Base-by-base conservation (phyloP, 2,113 vertebrate species). In the Drymodes brunneopygia region DNA sequence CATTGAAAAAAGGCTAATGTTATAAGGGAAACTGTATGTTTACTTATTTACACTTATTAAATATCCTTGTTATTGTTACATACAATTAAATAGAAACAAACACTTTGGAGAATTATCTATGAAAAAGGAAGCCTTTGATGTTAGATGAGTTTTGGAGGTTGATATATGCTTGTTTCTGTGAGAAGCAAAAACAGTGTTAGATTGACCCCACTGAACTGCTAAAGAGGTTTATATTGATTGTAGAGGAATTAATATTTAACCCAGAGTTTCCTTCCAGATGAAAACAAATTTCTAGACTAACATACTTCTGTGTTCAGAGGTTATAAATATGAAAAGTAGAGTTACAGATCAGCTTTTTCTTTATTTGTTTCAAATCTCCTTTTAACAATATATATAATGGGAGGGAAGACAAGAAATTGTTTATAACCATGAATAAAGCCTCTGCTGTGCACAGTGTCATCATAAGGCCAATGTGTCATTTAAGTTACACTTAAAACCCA, bases 81-180 rank as follows among this genome's bases (percentile, higher is more conserved):
- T 80, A 91, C 82, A 90, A 87, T 27, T 40, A 5, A 84, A 71
- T 65, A 80, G 91, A 97, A 98, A 95, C 81, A 91, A 95, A 91
- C 81, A 64, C 77, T 94, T 97, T 90, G 81, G 95, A 81, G 11
- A 73, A 92, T 95, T 94, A 73, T 65, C 67, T 47, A 85, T 84
- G 73, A 79, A 91, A 91, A 96, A 96, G 94, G 81, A 92, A 95
- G 92, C 82, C 97, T 97, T 96, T 92, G 94, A 93, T 96, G 95
- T 90, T 95, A 94, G 75, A 94, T 94, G 91, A 86, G 42, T 86
- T 91, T 93, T 94, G 75, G 90, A 94, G 95, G 86, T 66, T 95
- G 57, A 40, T 96, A 84, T 72, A 57, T 53, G 35, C 75, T 96
- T 90, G 71, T 81, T 97, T 91, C 96, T 98, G 64, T 92, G 84